Base-by-base conservation (phyloP, 2,797 vertebrate species). In the Mareca penelope region DNA sequence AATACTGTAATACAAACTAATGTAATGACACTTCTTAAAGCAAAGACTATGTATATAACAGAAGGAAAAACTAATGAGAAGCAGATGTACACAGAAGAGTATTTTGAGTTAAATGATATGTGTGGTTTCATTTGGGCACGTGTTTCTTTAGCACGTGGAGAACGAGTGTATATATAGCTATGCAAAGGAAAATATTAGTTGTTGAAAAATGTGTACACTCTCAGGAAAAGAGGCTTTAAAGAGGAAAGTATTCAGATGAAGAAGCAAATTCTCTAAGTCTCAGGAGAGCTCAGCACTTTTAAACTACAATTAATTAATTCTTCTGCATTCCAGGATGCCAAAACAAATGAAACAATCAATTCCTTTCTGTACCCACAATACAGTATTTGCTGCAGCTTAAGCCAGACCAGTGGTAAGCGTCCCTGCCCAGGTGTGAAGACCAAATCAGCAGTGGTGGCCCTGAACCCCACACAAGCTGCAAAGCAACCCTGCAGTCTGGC, bases 11-110 rank as follows among this genome's bases (percentile, higher is more conserved):
- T 79, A 72, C 67, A 94, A 94, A 93, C 75, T 12, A 86, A 91
- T 73, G 42, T 35, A 91, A 80, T 96, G 95, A 89, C 90, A 78
- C 39, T 64, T 97, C 94, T 98, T 96, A 95, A 96, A 96, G 97
- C 22, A 79, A 96, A 94, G 77, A 37, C 90, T 92, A 88, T 95
- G 80, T 88, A 80, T 72, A 85, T 57, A 96, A 73, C 92, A 97
- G 85, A 91, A 92, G 93, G 89, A 63, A 88, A 96, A 96, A 82
- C 76, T 97, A 96, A 98, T 78, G 76, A 94, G 88, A 90, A 97
- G 60, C 96, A 97, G 97, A 97, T 94, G 96, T 70, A 83, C 4
- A 12, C 28, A 85, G 31, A 76, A 94, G 59, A 96, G 77, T 80
- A 35, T 83, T 95, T 89, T 70, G 86, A 93, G 79, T 76, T 59